These are phyloP conservation scores for Leptodactylus fuscus DNA, from an alignment of 2,113 vertebrate species.

Conservation along the genomic window DNA sequence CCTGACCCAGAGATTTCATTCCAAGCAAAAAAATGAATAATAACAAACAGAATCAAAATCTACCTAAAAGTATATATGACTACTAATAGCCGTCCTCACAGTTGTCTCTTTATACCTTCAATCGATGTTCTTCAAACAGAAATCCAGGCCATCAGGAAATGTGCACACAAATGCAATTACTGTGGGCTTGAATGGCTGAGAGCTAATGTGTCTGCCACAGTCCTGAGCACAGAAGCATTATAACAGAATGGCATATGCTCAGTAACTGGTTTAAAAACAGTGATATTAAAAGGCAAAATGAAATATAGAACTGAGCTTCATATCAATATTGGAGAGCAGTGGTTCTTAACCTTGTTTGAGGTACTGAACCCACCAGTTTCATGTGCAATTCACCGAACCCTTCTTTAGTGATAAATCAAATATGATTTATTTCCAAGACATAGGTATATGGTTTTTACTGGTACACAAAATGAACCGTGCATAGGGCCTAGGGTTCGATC, in stretches of 20 bases:
- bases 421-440: too few species aligned
- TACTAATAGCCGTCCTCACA: slow-evolving; percentile 60
- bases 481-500: too few species aligned
- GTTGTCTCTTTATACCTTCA: slow-evolving; percentile 57
- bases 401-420: too few species aligned
- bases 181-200: slow-evolving; percentile 60
- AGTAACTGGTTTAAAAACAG: not conserved
- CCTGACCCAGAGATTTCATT: slow-evolving; percentile 59
- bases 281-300: not conserved
- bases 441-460: too few species aligned
- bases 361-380: too few species aligned
- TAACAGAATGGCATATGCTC: slow-evolving; percentile 4
- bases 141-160: slow-evolving; percentile 70
- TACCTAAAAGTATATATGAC: slow-evolving; percentile 65
- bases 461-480: too few species aligned
- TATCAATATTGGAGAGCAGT: not conserved
- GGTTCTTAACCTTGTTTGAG: too few species aligned
- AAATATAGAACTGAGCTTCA: not conserved
- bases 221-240: not conserved
- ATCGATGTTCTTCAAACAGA: slow-evolving; percentile 63
- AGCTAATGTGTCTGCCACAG: slow-evolving; percentile 61
- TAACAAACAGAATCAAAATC: slow-evolving; percentile 40
- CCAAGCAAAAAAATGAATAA: slow-evolving; percentile 52
- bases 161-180: slow-evolving; percentile 72
- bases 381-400: too few species aligned